Evolutionary conservation across 2,113 vertebrate species (phyloP).

Genomic region (Oreocharis arfaki): DNA sequence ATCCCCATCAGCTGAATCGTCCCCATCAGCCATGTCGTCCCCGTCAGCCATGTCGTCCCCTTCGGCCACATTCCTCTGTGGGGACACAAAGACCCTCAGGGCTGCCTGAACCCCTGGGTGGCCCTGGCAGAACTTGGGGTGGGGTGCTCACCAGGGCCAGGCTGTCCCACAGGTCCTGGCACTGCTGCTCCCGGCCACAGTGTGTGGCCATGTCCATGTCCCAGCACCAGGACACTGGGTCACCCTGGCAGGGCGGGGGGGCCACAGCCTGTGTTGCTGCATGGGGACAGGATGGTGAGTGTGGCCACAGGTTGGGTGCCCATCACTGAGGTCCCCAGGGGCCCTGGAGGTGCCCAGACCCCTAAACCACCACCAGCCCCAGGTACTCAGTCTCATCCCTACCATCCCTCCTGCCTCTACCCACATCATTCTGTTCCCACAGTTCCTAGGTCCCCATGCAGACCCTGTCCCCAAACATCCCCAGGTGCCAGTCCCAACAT

Average conservation of each 20-base stretch:
- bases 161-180: background rate
- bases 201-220: fast-evolving
- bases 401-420: too few species aligned
- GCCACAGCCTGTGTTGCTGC: fast-evolving
- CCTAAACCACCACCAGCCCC: background rate
- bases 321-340: background rate
- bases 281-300: fast-evolving
- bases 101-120: background rate
- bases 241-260: background rate
- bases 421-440: background rate
- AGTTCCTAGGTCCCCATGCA: fast-evolving
- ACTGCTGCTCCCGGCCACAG: background rate
- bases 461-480: background rate
- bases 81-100: background rate
- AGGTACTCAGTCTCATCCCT: too few species aligned
- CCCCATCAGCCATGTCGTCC: fast-evolving
- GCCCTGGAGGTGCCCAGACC: background rate
- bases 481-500: background rate
- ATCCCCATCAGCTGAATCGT: fast-evolving
- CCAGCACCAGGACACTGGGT: background rate
- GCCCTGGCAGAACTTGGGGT: background rate
- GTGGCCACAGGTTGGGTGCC: background rate
- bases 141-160: background rate
- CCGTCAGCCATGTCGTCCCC: fast-evolving
- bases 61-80: background rate